Evolutionary conservation across 2,113 vertebrate genomes (phyloP), one percentile per base, ranked within the genome.

Genomic region (Plecotus auritus): DNA sequence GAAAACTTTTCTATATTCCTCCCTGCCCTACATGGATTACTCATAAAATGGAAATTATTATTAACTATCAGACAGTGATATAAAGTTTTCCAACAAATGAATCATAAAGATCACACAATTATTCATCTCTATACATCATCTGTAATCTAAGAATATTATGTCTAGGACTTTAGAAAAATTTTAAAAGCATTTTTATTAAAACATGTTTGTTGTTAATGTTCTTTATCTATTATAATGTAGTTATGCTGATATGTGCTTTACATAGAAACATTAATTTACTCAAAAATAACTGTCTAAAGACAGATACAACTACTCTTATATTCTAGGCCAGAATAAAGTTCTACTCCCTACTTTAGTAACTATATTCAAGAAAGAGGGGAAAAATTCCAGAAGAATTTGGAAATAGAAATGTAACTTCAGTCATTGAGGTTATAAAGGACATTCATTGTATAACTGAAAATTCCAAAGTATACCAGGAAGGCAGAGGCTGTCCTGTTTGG

Each of bases 391-490:
- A 76, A 94, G 59, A 78, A 86, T 88, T 67, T 93, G 80, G 76
- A 91, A 88, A 89, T 10, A 84, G n/a, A 91, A 85, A 73, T 88
- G 54, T 69, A 82, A 95, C 73, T 89, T 93, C 32, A 91, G 40
- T 85, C 69, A 49, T 56, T 88, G 69, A 86, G 47, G 17, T 74
- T 83, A 95, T 45, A 78, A 91, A 14, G 80, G 26, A 85, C 40
- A 69, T 54, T 89, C 76, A 26, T 40, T 54, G 32, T 78, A 35
- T 78, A 91, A 95, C 20, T 93, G 90, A 78, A 91, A 88, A 61
- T 89, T 78, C 80, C 89, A n/a, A 61, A 87, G 56, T 37, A 22
- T 22, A 82, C 51, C 72, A 54, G 23, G 51, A 85, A 82, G 80
- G 28, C 35, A 87, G 81, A 67, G n/a, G 30, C 13, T 30, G 14